phyloP scores from a whole-genome alignment of 2,888 invertebrate species.

The Pyralis farinalis region DNA sequence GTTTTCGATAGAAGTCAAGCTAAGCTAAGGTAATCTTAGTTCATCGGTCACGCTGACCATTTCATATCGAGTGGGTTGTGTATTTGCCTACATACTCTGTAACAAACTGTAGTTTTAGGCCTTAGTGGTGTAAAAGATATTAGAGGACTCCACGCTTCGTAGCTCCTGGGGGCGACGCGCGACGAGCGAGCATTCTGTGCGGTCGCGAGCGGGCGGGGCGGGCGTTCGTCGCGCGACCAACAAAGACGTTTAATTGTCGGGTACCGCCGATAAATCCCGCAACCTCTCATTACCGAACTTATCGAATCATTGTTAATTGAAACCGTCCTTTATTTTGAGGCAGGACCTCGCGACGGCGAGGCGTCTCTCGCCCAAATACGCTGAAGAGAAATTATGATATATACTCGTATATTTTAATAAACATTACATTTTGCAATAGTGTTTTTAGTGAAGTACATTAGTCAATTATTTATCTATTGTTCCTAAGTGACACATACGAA shows the following conservation, averaged over 20 bases:
- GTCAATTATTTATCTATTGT: too few relatives aligned
- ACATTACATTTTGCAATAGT: too few relatives aligned
- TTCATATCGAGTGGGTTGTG: too few relatives aligned
- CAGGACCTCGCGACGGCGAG: not conserved
- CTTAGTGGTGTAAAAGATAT: too few relatives aligned
- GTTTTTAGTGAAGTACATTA: too few relatives aligned
- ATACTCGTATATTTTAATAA: too few relatives aligned
- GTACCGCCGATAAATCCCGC: conserved; percentile 67
- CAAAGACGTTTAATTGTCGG: conserved; percentile 77
- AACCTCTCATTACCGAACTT: conserved; percentile 71
- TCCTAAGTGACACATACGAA: too few relatives aligned
- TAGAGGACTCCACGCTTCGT: not conserved
- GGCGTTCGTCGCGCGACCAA: conserved; percentile 40
- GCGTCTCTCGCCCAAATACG: not conserved
- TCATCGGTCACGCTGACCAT: too few relatives aligned
- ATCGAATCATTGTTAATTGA: conserved; percentile 77
- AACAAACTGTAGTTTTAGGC: too few relatives aligned
- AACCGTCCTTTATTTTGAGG: conserved; percentile 43
- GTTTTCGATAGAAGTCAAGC: too few relatives aligned
- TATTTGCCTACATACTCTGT: too few relatives aligned
- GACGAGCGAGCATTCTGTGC: conserved; percentile 37
- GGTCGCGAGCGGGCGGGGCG: conserved; percentile 34
- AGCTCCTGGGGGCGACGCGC: not conserved
- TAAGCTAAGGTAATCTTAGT: too few relatives aligned
- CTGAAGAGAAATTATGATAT: not conserved